Evolutionary conservation across 1,140 invertebrate genomes (phyloP).

Genomic region (Ganaspis sp.): DNA sequence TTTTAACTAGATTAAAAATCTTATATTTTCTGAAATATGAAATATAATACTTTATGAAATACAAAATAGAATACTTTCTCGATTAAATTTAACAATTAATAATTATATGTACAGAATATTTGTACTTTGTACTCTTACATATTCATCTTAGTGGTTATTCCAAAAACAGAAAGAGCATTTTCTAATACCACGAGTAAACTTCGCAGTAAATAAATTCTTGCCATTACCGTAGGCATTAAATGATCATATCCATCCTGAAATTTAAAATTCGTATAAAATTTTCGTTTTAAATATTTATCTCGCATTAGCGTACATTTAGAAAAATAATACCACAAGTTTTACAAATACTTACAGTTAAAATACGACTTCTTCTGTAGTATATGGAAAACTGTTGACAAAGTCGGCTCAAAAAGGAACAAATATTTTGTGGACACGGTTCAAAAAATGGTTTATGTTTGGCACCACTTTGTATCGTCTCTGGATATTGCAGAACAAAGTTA

Average conservation of each 20-base stretch:
- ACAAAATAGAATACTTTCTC: too few relatives aligned
- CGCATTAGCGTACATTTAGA: too few relatives aligned
- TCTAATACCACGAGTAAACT: constrained; percentile 80
- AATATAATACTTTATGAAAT: too few relatives aligned
- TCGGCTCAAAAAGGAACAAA: constrained; percentile 80
- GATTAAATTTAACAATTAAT: background rate
- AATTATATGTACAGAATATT: background rate
- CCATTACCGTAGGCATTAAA: constrained; percentile 80
- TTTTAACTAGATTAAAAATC: too few relatives aligned
- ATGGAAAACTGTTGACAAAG: constrained; percentile 82
- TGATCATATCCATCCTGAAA: constrained; percentile 79
- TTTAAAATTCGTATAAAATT: constrained; percentile 45
- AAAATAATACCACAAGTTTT: too few relatives aligned
- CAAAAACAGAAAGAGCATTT: constrained; percentile 79
- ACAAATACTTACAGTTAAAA: constrained; percentile 79
- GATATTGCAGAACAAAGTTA: constrained; percentile 80
- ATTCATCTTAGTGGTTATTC: constrained; percentile 80
- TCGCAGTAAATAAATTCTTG: constrained; percentile 82
- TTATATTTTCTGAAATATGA: too few relatives aligned
- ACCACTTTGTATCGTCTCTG: constrained; percentile 77
- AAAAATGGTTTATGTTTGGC: constrained; percentile 72
- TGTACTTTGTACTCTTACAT: constrained; percentile 81
- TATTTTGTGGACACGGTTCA: constrained; percentile 78
- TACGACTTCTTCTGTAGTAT: constrained; percentile 82
- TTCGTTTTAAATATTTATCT: constrained; percentile 44